A percentile compares a stretch with the other conserved stretches of the same genome.
Evolutionary conservation across 2,113 vertebrate species (phyloP).

Genomic region (Neodontobutis hainanensis): DNA sequence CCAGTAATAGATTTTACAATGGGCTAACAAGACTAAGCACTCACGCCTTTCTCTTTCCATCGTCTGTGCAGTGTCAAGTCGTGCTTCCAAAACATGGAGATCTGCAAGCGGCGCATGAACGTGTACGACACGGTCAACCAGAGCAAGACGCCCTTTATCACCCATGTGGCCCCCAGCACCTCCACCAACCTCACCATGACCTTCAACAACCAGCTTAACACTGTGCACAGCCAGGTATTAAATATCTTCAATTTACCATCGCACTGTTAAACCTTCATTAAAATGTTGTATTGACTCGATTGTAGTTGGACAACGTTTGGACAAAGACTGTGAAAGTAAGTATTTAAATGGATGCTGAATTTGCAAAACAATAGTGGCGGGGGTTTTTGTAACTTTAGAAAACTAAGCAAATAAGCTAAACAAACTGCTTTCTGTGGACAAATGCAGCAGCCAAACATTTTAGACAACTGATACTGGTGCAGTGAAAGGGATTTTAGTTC

Average conservation of each 20-base stretch:
- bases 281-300: too few relatives aligned
- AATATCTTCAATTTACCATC: neutral
- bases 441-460: too few relatives aligned
- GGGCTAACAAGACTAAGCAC: neutral
- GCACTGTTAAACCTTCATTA: too few relatives aligned
- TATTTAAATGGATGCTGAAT: too few relatives aligned
- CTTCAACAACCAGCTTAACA: conserved; percentile 99
- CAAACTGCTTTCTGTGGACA: too few relatives aligned
- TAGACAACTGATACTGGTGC: too few relatives aligned
- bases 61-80: conserved; percentile 90
- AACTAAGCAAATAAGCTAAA: too few relatives aligned
- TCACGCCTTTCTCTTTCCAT: conserved; percentile 11
- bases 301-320: too few relatives aligned
- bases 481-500: too few relatives aligned
- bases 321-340: too few relatives aligned
- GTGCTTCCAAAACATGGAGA: conserved; percentile 99
- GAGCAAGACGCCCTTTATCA: conserved; percentile 99
- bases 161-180: conserved; percentile 96
- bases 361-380: too few relatives aligned
- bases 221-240: conserved; percentile 86
- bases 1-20: neutral
- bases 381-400: too few relatives aligned
- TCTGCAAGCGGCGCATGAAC: conserved; percentile 95
- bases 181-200: conserved; percentile 99
- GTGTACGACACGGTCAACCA: conserved; percentile 99